Evolutionary conservation across 2,113 vertebrate genomes (phyloP).

Genomic region (Gnathonemus echidnorhynchus): DNA sequence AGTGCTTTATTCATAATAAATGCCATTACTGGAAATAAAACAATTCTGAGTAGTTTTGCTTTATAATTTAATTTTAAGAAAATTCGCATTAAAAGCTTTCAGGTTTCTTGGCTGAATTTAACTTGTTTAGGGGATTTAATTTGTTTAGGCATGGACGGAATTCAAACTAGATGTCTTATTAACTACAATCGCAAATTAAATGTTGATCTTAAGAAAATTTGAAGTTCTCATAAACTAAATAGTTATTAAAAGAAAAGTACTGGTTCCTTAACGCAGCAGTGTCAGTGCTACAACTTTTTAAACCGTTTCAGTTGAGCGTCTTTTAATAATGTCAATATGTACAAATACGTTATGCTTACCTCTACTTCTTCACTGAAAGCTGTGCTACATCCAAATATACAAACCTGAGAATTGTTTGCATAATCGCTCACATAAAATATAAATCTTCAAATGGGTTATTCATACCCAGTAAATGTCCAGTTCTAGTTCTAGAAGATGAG

Average conservation of each 20-base stretch:
- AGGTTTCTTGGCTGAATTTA: not conserved
- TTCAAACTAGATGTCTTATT: not conserved
- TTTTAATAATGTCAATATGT: not conserved
- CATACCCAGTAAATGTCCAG: not conserved
- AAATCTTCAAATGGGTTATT: not conserved
- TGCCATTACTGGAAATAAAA: not conserved
- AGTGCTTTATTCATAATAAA: conserved; percentile 17
- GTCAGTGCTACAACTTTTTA: not conserved
- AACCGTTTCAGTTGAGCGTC: not conserved
- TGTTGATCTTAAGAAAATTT: not conserved
- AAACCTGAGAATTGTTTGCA: not conserved
- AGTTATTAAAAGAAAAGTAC: not conserved
- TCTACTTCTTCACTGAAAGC: not conserved
- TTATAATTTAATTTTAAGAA: not conserved
- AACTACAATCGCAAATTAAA: not conserved
- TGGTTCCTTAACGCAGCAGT: not conserved
- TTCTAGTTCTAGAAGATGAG: not conserved
- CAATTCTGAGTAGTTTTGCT: not conserved
- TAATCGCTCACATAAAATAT: not conserved
- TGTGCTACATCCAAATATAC: not conserved
- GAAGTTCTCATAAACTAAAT: not conserved
- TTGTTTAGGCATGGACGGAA: not conserved
- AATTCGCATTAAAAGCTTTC: not conserved
- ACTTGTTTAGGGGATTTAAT: not conserved
- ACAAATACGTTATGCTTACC: not conserved